A percentile compares a stretch with the other conserved stretches of the same genome.
Evolutionary conservation across 2,113 vertebrate genomes (phyloP).

Genomic region (Cinclus cinclus): DNA sequence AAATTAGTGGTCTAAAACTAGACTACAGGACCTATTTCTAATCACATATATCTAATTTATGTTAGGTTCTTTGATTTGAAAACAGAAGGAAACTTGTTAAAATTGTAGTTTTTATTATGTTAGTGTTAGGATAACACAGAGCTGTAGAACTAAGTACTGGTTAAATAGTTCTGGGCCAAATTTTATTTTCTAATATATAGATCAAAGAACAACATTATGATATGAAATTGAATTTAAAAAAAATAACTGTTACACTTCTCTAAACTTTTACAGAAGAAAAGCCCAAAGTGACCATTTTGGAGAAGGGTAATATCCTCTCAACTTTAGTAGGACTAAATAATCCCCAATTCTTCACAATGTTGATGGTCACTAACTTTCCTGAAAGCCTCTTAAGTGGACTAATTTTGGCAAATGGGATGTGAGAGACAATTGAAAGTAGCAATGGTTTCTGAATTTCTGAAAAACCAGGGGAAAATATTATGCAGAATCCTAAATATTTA

Average conservation of each 20-base stretch:
- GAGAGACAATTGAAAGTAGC: background rate
- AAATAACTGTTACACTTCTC: background rate
- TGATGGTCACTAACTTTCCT: background rate
- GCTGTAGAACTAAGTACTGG: background rate
- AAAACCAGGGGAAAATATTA: background rate
- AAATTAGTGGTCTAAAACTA: background rate
- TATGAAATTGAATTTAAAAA: background rate
- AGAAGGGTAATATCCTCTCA: background rate
- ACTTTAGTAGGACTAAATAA: background rate
- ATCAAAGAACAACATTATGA: background rate
- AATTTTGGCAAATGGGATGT: background rate
- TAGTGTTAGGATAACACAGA: background rate
- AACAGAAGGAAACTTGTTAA: background rate
- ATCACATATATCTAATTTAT: background rate
- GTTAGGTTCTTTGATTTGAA: background rate
- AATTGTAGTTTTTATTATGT: background rate
- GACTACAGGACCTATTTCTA: background rate
- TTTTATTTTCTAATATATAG: background rate
- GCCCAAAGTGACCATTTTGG: background rate
- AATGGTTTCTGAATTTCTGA: background rate
- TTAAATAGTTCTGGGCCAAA: background rate
- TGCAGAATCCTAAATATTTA: background rate
- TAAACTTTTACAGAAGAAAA: background rate
- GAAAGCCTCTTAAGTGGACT: background rate
- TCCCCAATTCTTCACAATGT: background rate